Conservation (phyloP, 2,888 invertebrate species). For the Thelaira solivaga region DNA sequence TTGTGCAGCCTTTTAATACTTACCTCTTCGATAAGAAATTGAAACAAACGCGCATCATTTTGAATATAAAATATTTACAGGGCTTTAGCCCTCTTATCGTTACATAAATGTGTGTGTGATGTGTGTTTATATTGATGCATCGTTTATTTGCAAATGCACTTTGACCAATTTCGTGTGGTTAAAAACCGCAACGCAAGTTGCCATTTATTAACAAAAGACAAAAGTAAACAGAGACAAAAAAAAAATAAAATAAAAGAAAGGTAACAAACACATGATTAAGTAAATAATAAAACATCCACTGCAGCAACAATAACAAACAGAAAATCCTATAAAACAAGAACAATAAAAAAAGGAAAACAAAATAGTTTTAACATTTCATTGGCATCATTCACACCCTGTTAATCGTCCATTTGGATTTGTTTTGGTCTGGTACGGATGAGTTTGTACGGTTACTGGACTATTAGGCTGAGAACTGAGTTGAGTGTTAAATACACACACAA, state of each 20-base stretch:
- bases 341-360: neutral
- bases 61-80: too few relatives aligned
- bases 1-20: too few relatives aligned
- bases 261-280: slow-evolving; percentile 57
- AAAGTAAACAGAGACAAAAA: slow-evolving; percentile 26
- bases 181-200: slow-evolving; percentile 62
- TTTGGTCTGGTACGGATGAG: slow-evolving; percentile 25
- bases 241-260: slow-evolving; percentile 25
- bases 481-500: slow-evolving; percentile 21
- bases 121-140: slow-evolving; percentile 45
- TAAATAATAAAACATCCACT: slow-evolving; percentile 42
- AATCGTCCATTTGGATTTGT: slow-evolving; percentile 54
- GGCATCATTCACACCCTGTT: slow-evolving; percentile 60
- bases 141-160: slow-evolving; percentile 62
- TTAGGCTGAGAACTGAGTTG: slow-evolving; percentile 44
- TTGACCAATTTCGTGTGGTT: slow-evolving; percentile 61
- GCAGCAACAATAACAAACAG: neutral
- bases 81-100: too few relatives aligned
- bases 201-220: slow-evolving; percentile 56
- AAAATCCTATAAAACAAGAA: neutral
- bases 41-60: too few relatives aligned
- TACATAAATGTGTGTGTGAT: neutral
- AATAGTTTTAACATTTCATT: slow-evolving; percentile 51
- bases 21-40: too few relatives aligned
- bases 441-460: slow-evolving; percentile 35